Evolutionary conservation across 2,113 vertebrate species (phyloP).

Genomic region (Hystrix cristata): DNA sequence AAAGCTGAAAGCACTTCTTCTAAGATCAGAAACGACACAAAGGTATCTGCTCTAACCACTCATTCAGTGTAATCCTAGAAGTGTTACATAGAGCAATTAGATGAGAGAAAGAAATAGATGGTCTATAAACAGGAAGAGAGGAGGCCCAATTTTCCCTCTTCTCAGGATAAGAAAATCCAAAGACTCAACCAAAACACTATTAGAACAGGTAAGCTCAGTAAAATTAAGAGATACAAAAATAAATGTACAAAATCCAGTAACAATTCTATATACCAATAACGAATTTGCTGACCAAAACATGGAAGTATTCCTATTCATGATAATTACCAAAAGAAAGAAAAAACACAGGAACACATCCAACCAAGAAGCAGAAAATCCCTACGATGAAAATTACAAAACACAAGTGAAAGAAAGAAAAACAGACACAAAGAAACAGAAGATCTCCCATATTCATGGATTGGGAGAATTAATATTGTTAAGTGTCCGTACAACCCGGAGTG

Average conservation of each 20-base stretch:
- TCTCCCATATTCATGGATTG: background rate
- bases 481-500: background rate
- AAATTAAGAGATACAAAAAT: background rate
- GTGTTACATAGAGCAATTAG: background rate
- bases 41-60: background rate
- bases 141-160: background rate
- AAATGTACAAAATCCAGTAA: background rate
- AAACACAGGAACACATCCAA: background rate
- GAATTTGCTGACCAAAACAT: background rate
- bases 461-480: background rate
- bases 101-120: background rate
- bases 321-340: background rate
- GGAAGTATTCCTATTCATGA: background rate
- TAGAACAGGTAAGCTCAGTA: background rate
- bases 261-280: background rate
- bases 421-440: background rate
- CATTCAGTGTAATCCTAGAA: background rate
- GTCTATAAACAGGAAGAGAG: background rate
- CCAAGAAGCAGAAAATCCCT: background rate
- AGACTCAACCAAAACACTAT: background rate
- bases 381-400: background rate
- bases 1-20: background rate
- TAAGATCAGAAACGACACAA: background rate
- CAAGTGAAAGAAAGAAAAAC: background rate
- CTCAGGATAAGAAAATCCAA: background rate